These are phyloP conservation scores for Neodiprion fabricii DNA, from an alignment of 1,140 invertebrate species.

Conservation along the genomic window DNA sequence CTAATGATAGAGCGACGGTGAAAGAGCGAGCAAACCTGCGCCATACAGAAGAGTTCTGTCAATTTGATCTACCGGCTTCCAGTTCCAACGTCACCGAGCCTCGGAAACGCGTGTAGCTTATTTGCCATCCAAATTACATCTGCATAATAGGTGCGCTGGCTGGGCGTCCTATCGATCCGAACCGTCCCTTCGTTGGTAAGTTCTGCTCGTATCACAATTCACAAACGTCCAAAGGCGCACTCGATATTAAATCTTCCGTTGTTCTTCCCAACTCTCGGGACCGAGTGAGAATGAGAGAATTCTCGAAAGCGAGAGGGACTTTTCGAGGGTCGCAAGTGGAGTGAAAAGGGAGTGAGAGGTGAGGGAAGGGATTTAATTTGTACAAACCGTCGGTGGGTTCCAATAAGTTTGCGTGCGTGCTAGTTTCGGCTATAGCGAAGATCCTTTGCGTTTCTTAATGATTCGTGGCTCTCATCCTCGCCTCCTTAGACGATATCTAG, in stretches of 20 bases:
- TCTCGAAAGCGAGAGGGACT: not conserved
- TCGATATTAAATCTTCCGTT: constrained; percentile 12
- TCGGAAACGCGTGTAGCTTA: constrained; percentile 34
- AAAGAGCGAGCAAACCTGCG: too few species aligned
- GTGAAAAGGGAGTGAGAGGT: not conserved
- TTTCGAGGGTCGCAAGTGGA: not conserved
- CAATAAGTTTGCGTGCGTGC: not conserved
- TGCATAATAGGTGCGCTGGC: constrained; percentile 51
- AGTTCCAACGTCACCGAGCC: too few species aligned
- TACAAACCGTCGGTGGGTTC: not conserved
- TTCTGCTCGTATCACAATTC: constrained; percentile 26
- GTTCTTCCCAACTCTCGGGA: not conserved
- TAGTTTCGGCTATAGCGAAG: not conserved
- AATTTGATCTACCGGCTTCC: too few species aligned
- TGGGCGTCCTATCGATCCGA: constrained; percentile 41
- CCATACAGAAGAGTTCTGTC: too few species aligned
- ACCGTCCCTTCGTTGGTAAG: constrained; percentile 39
- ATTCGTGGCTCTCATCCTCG: not conserved
- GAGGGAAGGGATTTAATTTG: not conserved
- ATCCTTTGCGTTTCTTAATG: not conserved
- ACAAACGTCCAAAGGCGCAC: not conserved
- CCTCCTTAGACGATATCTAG: not conserved
- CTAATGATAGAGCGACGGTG: too few species aligned
- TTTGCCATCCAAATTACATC: constrained; percentile 53
- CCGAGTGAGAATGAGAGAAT: not conserved